Conservation (phyloP, 1,140 invertebrate species). For the Hormaphis cornu region DNA sequence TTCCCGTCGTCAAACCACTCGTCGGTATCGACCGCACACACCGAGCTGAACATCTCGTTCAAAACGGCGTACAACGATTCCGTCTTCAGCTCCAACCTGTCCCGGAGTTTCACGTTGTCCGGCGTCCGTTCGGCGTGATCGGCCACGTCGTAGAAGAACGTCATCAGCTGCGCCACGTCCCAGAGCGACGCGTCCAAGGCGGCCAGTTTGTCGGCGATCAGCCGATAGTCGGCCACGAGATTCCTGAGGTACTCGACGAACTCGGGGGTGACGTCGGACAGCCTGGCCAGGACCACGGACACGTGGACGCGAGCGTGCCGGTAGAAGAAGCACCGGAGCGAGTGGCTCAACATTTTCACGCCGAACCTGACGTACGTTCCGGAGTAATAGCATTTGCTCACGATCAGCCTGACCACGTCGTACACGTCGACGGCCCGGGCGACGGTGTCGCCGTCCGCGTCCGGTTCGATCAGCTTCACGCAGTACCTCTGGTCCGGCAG, state of each 20-base stretch:
- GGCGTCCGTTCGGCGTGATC: too few relatives aligned
- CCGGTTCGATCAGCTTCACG: background rate
- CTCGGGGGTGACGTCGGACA: background rate
- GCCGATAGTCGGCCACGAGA: background rate
- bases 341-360: background rate
- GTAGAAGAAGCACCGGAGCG: background rate
- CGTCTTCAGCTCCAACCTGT: too few relatives aligned
- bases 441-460: background rate
- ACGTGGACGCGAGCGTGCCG: background rate
- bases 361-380: background rate
- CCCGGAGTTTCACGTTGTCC: too few relatives aligned
- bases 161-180: background rate
- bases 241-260: fast-evolving
- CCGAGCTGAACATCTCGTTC: too few relatives aligned
- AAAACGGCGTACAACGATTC: too few relatives aligned
- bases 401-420: background rate
- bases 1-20: too few relatives aligned
- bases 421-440: background rate
- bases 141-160: background rate
- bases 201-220: background rate
- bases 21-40: too few relatives aligned
- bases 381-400: background rate
- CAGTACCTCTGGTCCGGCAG: background rate
- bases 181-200: background rate
- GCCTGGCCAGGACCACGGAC: fast-evolving